A percentile compares a stretch with the other conserved stretches of the same genome.
Conservation (phyloP, 2,888 invertebrate species). For the Eupeodes luniger region DNA sequence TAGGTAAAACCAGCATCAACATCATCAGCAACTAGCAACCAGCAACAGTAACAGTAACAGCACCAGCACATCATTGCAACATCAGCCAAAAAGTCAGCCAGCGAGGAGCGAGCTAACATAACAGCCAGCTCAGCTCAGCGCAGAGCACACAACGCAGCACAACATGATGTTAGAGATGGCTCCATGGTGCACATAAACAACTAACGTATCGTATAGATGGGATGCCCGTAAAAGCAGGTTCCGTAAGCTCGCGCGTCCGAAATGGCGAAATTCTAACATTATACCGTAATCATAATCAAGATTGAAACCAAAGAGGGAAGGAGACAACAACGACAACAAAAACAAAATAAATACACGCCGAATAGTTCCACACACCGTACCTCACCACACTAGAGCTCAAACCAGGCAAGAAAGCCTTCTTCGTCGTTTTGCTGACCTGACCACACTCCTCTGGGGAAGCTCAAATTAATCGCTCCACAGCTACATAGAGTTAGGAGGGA, state of each 20-base stretch:
- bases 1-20: constrained; percentile 23
- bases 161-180: constrained; percentile 48
- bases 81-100: not conserved
- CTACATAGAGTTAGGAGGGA: not conserved
- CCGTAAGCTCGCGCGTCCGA: constrained; percentile 59
- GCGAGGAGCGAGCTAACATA: not conserved
- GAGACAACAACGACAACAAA: not conserved
- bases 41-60: constrained; percentile 2
- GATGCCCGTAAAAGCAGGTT: constrained; percentile 68
- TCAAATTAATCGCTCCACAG: constrained; percentile 68
- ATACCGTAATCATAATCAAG: constrained; percentile 76
- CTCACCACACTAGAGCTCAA: not conserved
- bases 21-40: not conserved
- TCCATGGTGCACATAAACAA: constrained; percentile 61
- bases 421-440: constrained; percentile 3
- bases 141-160: not conserved
- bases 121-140: not conserved
- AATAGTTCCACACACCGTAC: not conserved
- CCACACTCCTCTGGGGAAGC: constrained; percentile 38
- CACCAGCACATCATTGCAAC: constrained; percentile 52
- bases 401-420: constrained; percentile 25
- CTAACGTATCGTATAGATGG: constrained; percentile 10
- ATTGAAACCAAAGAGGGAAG: constrained; percentile 58
- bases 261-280: constrained; percentile 73
- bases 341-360: constrained; percentile 12